Base-by-base conservation (phyloP, 2,888 invertebrate genomes). In the Onchidella celtica region DNA sequence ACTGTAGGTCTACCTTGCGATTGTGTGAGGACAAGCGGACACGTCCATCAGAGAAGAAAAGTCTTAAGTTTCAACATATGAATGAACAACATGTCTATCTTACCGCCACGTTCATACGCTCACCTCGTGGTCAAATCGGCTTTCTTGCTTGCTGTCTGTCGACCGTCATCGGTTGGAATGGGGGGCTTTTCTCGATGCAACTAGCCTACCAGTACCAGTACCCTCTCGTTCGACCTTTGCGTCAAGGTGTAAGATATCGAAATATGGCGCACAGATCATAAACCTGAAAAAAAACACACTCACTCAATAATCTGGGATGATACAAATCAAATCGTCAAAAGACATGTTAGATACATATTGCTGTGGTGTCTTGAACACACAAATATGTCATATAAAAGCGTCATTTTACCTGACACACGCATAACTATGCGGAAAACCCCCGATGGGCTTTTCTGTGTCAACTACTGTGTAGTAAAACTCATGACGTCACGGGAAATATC, bases 191-290 rank as follows among this genome's bases (percentile, higher is more conserved):
- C 47, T 17, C 17, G 6, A 47, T 47, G 6, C 47, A 47, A 17
- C n/a, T n/a, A n/a, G n/a, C n/a, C n/a, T 47, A 17, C 17, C 47
- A 17, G 6, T 17, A 47, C 29, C 24, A 14, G 29, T 57, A 29
- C 57, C 17, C 17, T 34, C 32, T 2, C 3, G 2, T 40, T 76
- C 55, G 63, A 66, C 70, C 69, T 75, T 34, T 75, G 75, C 79
- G 70, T 40, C 66, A 40, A 34, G 24, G 66, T 57, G 72, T 65
- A 76, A 73, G 69, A 29, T 79, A 63, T 70, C 83, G 83, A 83
- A 83, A 83, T 79, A 79, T 75, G 79, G 75, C 69, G 82, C 72
- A 59, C 55, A 29, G 68, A 78, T 73, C 70, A 65, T 73, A 66
- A 66, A 70, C 47, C 78, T 82, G 74, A 34, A 81, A 82, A 69